These are phyloP conservation scores for Mya arenaria DNA, from an alignment of 1,140 invertebrate species.

Conservation along the genomic window DNA sequence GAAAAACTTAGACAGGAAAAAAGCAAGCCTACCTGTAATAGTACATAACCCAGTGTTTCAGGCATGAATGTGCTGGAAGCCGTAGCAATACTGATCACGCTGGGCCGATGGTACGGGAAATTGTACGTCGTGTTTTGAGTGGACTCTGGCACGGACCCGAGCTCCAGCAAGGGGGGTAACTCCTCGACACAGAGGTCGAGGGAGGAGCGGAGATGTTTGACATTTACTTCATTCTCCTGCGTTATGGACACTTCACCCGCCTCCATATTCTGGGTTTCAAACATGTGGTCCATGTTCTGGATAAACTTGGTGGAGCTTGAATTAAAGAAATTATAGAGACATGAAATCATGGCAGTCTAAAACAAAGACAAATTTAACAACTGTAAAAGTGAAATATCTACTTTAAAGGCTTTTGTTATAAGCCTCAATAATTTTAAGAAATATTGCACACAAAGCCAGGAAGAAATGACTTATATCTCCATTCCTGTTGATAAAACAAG, in stretches of 20 bases:
- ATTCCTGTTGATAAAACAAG: no score
- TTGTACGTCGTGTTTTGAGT: slow-evolving; percentile 63
- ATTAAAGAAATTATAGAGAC: no score
- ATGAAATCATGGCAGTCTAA: no score
- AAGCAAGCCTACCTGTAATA: slow-evolving; percentile 72
- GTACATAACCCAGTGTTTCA: slow-evolving; percentile 77
- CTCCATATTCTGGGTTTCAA: slow-evolving; percentile 77
- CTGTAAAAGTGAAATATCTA: no score
- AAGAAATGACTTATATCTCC: no score
- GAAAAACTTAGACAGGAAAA: neutral
- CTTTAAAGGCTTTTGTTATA: no score
- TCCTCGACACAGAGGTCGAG: slow-evolving; percentile 76
- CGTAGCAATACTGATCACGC: slow-evolving; percentile 72
- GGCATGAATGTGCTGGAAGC: slow-evolving; percentile 74
- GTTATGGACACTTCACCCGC: slow-evolving; percentile 63
- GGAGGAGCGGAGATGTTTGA: slow-evolving; percentile 72
- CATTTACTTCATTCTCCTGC: slow-evolving; percentile 54
- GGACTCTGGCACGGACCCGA: slow-evolving; percentile 69
- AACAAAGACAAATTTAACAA: no score
- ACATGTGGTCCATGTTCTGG: slow-evolving; percentile 72
- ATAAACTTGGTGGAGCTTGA: slow-evolving; percentile 73
- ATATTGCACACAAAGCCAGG: no score
- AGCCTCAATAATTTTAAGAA: no score
- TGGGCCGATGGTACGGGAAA: slow-evolving; percentile 78
- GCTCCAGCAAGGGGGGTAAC: slow-evolving; percentile 76